Evolutionary conservation across 2,797 vertebrate species (phyloP), one percentile per base, ranked within the genome.

Genomic region (Caiman crocodilus): DNA sequence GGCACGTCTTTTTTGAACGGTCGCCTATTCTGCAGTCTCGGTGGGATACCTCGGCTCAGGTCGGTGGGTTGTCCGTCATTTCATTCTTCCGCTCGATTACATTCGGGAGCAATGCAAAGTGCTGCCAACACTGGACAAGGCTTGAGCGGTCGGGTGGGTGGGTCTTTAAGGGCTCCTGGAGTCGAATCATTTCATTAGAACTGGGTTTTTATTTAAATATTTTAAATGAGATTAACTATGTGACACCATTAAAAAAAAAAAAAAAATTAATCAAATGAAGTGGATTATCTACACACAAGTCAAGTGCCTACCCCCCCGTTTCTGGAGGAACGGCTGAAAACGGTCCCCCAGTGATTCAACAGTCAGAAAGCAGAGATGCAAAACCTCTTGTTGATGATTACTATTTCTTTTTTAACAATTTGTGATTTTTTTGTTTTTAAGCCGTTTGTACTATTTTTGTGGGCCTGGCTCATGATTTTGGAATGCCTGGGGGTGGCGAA

Each of bases 21-120:
- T 92, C 94, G 90, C 96, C 95, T 96, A 95, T 85, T 97, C 95
- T 94, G 90, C 96, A 95, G 95, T 96, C 95, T 94, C 94, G 23
- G 89, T 96, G 94, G 84, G 60, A 25, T 90, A 14, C 93, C 93
- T 94, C 1, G 28, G 84, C 93, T 96, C 95, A 95, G 92, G 96
- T 94, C 91, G 94, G 92, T 0, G 5, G 77, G 95, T 95, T 96
- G 95, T 96, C 96, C 95, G 94, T 96, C 95, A 90, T 94, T 96
- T 96, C 89, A 85, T 90, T 95, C 96, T 92, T 80, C 82, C 90
- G 94, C 95, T 96, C 96, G 91, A 95, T 96, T 96, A 96, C 95
- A 94, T 95, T 84, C 93, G 95, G 93, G 30, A 96, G 95, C 96
- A 95, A 96, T 96, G 90, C 95, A 94, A 96, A 96, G 57, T 0